These are phyloP conservation scores for Xenopus laevis DNA, from an alignment of 2,113 vertebrate species.

Conservation along the genomic window DNA sequence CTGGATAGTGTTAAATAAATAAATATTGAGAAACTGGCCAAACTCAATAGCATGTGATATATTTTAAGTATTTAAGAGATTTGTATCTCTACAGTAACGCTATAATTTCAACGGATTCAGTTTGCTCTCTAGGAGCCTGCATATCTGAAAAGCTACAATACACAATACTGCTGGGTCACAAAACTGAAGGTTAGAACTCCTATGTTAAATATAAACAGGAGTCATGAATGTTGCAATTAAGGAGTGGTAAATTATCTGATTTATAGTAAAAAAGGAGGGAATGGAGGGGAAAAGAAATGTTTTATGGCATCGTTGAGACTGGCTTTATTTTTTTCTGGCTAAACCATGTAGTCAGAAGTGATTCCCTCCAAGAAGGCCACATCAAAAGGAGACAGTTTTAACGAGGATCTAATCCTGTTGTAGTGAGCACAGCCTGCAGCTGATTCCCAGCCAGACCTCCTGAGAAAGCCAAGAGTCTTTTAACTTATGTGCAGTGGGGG, in stretches of 20 bases:
- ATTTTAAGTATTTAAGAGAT: too few species aligned
- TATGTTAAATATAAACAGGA: slow-evolving; percentile 50
- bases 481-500: slow-evolving; percentile 35
- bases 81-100: too few species aligned
- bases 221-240: slow-evolving; percentile 49
- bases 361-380: slow-evolving; percentile 51
- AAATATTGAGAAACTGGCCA: too few species aligned
- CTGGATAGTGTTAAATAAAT: too few species aligned
- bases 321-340: slow-evolving; percentile 52
- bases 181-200: slow-evolving; percentile 18
- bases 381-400: slow-evolving; percentile 67
- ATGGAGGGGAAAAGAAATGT: slow-evolving; percentile 32
- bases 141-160: too few species aligned
- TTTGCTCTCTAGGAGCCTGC: too few species aligned
- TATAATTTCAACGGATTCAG: too few species aligned
- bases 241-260: slow-evolving; percentile 53
- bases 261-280: neutral
- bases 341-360: slow-evolving; percentile 54
- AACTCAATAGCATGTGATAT: too few species aligned
- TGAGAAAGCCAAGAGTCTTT: slow-evolving; percentile 51
- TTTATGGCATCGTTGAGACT: slow-evolving; percentile 50
- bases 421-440: slow-evolving; percentile 63
- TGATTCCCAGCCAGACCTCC: slow-evolving; percentile 59
- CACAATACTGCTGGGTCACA: neutral
- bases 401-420: slow-evolving; percentile 64